Evolutionary conservation across 2,888 invertebrate species (phyloP).

Genomic region (Eupithecia subfuscata): DNA sequence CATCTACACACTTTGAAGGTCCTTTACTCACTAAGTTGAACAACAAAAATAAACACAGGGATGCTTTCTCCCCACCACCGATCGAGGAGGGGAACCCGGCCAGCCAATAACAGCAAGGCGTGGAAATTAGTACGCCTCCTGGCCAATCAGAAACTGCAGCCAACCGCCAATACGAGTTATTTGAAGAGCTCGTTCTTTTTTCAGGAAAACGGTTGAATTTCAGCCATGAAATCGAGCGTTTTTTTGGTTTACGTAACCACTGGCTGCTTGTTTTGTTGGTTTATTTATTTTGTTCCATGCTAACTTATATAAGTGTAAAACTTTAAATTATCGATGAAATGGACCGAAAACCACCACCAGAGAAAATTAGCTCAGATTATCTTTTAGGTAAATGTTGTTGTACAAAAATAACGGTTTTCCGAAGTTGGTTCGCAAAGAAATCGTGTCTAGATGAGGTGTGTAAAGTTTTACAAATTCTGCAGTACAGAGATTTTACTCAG

Average conservation of each 20-base stretch:
- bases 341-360: not conserved
- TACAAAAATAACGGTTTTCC: not conserved
- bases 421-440: not conserved
- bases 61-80: conserved; percentile 69
- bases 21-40: conserved; percentile 77
- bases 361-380: not conserved
- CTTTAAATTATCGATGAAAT: not conserved
- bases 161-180: conserved; percentile 62
- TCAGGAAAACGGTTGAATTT: conserved; percentile 62
- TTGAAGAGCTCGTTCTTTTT: conserved; percentile 57
- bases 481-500: not conserved
- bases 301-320: not conserved
- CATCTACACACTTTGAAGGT: conserved; percentile 67
- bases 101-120: conserved; percentile 58
- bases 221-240: conserved; percentile 44
- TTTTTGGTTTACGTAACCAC: conserved; percentile 34
- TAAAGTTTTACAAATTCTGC: not conserved
- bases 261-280: conserved; percentile 17
- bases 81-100: conserved; percentile 55
- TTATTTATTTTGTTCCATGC: not conserved
- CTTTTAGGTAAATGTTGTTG: not conserved
- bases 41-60: conserved; percentile 82
- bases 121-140: conserved; percentile 63
- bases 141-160: conserved; percentile 60
- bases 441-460: not conserved